phyloP scores from a whole-genome alignment of 2,888 invertebrate genomes.

The Phlogophora meticulosa region DNA sequence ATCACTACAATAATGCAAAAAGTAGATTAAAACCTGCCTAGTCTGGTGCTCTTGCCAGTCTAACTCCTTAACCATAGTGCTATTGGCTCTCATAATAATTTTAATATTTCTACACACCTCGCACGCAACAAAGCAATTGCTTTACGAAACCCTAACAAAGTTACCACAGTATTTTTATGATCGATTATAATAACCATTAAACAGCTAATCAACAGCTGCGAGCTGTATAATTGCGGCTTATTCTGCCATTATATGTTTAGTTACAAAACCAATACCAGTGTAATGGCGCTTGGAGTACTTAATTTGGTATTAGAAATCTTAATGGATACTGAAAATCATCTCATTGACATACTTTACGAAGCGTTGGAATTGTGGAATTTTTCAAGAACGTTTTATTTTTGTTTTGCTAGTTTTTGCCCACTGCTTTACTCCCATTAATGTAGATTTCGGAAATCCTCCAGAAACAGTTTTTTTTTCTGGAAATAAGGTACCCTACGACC shows the following conservation, averaged over 20 bases:
- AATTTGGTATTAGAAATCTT: conserved; percentile 21
- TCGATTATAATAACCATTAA: conserved; percentile 29
- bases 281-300: conserved; percentile 20
- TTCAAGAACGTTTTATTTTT: neutral
- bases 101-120: conserved; percentile 28
- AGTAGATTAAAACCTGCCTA: too few relatives aligned
- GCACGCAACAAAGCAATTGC: conserved; percentile 15
- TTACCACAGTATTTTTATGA: conserved; percentile 36
- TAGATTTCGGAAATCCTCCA: too few relatives aligned
- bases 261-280: conserved; percentile 47
- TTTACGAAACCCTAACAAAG: conserved; percentile 38
- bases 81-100: neutral
- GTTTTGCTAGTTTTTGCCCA: too few relatives aligned
- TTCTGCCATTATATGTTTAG: conserved; percentile 15
- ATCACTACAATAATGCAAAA: too few relatives aligned
- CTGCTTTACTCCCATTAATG: too few relatives aligned
- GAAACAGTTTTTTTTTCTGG: too few relatives aligned
- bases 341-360: conserved; percentile 36
- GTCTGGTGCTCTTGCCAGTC: neutral
- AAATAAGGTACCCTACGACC: too few relatives aligned
- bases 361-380: neutral
- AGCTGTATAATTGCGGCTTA: conserved; percentile 33
- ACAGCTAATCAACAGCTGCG: conserved; percentile 18
- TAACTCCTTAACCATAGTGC: too few relatives aligned
- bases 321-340: conserved; percentile 27